Evolutionary conservation across 2,888 invertebrate genomes (phyloP).

Genomic region (Linnaemya tessellans): DNA sequence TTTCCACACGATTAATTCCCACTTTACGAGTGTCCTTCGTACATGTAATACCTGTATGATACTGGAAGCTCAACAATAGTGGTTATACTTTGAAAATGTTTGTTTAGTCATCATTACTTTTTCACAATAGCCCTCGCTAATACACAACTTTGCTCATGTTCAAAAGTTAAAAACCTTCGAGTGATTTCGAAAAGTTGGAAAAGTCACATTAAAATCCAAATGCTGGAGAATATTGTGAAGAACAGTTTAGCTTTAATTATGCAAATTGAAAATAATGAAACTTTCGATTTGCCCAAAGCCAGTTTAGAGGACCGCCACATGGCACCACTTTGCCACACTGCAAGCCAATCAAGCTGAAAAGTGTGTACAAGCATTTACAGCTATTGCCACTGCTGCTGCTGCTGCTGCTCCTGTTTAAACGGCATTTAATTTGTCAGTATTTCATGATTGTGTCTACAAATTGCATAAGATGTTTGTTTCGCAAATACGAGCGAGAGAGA

Average conservation of each 20-base stretch:
- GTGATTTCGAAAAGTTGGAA: constrained; percentile 16
- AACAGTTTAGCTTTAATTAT: constrained; percentile 51
- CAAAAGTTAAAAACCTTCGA: constrained; percentile 23
- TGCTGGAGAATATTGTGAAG: not conserved
- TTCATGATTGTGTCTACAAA: constrained; percentile 9
- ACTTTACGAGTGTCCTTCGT: not conserved
- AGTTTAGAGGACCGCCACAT: constrained; percentile 1
- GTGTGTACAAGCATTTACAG: not conserved
- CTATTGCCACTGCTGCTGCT: not conserved
- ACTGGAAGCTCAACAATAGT: not conserved
- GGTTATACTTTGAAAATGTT: constrained; percentile 1
- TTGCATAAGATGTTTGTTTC: constrained; percentile 13
- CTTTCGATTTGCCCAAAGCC: constrained; percentile 20
- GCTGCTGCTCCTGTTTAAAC: not conserved
- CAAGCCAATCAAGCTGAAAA: constrained; percentile 13
- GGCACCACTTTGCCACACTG: constrained; percentile 16
- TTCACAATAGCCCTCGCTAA: not conserved
- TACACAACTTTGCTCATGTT: constrained; percentile 4
- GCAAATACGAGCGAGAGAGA: not conserved
- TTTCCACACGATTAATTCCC: too few relatives aligned
- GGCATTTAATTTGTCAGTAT: constrained; percentile 33
- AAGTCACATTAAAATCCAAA: not conserved
- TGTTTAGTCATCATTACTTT: not conserved
- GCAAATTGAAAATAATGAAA: constrained; percentile 65
- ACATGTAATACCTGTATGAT: too few relatives aligned